Conservation (phyloP, 2,797 vertebrate species). For the Peromyscus attwateri region DNA sequence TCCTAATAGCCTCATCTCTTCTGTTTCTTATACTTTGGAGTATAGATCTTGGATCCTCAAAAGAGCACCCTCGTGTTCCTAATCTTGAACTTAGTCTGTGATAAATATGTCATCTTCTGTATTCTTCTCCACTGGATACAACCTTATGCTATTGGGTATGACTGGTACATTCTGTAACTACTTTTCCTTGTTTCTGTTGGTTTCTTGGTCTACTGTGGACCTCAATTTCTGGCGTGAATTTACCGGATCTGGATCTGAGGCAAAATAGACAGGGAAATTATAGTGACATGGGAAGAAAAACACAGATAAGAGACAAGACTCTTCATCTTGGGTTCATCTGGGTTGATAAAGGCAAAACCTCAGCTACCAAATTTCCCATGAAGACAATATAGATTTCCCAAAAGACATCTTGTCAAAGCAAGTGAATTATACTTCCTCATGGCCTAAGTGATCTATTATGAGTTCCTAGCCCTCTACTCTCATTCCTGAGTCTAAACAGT, state of each 20-base stretch:
- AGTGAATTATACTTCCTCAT: neutral
- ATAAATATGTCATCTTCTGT: neutral
- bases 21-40: neutral
- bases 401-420: slow-evolving; percentile 33
- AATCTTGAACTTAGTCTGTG: neutral
- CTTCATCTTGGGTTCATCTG: neutral
- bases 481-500: neutral
- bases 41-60: neutral
- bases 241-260: neutral
- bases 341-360: neutral
- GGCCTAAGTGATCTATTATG: too few relatives aligned
- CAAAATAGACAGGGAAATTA: neutral
- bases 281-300: neutral
- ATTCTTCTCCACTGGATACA: neutral
- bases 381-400: neutral
- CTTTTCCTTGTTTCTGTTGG: neutral
- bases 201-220: neutral
- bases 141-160: neutral
- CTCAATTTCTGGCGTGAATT: neutral
- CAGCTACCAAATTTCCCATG: neutral
- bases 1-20: neutral
- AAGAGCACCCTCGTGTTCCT: neutral
- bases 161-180: neutral
- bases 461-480: neutral
- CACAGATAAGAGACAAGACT: neutral